Percentiles rank a stretch among this genome's conserved stretches.
Conservation (phyloP, 1,140 invertebrate genomes). For the Idris sp. region DNA sequence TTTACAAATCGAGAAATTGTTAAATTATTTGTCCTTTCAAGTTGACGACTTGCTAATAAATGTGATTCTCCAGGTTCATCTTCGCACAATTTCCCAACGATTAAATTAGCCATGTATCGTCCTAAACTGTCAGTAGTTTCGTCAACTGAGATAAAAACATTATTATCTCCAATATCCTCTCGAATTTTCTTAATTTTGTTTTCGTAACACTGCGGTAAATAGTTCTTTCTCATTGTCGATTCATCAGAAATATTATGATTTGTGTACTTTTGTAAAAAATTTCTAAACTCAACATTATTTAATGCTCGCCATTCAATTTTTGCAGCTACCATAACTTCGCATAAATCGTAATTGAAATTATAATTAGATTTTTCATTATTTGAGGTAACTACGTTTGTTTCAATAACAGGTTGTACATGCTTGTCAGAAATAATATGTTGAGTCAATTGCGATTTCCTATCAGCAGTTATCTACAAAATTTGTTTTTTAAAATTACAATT, state of each 20-base stretch:
- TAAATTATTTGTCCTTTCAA: constrained; percentile 13
- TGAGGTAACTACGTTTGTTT: too few relatives aligned
- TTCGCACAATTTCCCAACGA: constrained; percentile 27
- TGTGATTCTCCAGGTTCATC: constrained; percentile 9
- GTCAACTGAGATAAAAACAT: constrained; percentile 31
- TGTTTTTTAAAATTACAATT: too few relatives aligned
- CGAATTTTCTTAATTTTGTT: constrained; percentile 12
- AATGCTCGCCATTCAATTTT: constrained; percentile 5
- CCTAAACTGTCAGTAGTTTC: constrained; percentile 23
- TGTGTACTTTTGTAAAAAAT: constrained; percentile 17
- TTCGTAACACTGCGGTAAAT: constrained; percentile 20
- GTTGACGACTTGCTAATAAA: constrained; percentile 11
- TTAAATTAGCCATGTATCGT: constrained; percentile 37
- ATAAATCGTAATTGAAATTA: constrained; percentile 12
- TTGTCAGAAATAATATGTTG: constrained; percentile 1
- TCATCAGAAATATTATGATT: constrained; percentile 9
- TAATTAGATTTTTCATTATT: too few relatives aligned
- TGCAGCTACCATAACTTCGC: constrained; percentile 9
- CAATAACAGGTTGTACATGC: background rate
- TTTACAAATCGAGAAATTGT: constrained; percentile 34
- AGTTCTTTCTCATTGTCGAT: constrained; percentile 21
- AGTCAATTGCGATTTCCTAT: background rate
- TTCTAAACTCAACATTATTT: constrained; percentile 3
- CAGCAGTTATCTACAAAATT: too few relatives aligned
- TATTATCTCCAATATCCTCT: constrained; percentile 26